Evolutionary conservation across 2,113 vertebrate species (phyloP).

Genomic region (Alligator sinensis): DNA sequence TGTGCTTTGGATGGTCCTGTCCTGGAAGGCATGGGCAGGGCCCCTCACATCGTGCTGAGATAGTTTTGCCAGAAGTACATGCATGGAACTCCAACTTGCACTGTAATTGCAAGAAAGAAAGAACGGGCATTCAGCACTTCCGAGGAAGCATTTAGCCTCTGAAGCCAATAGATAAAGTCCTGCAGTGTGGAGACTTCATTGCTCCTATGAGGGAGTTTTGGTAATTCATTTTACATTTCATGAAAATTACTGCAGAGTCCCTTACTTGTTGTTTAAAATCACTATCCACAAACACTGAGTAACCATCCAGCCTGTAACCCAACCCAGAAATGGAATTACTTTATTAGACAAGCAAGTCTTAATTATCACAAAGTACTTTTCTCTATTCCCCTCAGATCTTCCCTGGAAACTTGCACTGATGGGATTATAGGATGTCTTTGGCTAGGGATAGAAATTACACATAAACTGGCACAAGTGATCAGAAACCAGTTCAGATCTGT

Average conservation of each 20-base stretch:
- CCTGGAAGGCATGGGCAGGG: slow-evolving; percentile 91
- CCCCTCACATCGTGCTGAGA: slow-evolving; percentile 88
- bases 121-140: background rate
- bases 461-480: too few relatives aligned
- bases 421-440: background rate
- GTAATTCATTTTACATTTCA: background rate
- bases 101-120: slow-evolving; percentile 73
- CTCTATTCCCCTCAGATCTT: background rate
- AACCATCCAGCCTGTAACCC: background rate
- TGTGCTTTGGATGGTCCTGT: slow-evolving; percentile 82
- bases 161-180: background rate
- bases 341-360: background rate
- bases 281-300: background rate
- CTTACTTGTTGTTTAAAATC: background rate
- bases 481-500: too few relatives aligned
- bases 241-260: background rate
- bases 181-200: background rate
- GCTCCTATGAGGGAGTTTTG: background rate
- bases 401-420: background rate
- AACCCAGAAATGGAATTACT: background rate
- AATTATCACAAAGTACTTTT: background rate
- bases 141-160: too few relatives aligned
- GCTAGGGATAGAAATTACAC: too few relatives aligned
- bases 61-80: slow-evolving; percentile 89
- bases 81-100: slow-evolving; percentile 96